A percentile compares a stretch with the other conserved stretches of the same genome.
These are phyloP conservation scores for Syndactyla subalaris DNA, from an alignment of 2,797 vertebrate species.

Conservation along the genomic window DNA sequence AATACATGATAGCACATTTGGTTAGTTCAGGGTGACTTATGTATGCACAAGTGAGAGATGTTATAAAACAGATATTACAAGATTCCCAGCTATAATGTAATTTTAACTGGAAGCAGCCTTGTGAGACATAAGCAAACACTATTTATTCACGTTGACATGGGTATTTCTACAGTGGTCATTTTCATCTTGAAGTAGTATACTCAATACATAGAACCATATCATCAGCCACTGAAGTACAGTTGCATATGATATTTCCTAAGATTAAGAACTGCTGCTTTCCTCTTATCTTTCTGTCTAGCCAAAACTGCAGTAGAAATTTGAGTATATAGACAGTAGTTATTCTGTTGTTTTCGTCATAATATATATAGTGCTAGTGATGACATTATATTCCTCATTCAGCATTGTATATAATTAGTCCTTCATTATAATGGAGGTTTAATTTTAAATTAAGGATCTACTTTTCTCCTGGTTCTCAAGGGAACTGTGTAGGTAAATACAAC, in stretches of 20 bases:
- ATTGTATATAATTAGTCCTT: neutral
- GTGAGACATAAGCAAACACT: neutral
- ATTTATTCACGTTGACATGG: neutral
- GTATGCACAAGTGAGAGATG: neutral
- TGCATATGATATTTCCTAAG: neutral
- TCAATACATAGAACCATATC: neutral
- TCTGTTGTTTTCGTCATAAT: neutral
- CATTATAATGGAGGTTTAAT: neutral
- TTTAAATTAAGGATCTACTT: neutral
- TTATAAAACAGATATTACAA: neutral
- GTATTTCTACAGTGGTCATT: neutral
- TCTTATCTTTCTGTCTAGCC: neutral
- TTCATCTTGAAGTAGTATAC: neutral
- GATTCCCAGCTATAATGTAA: neutral
- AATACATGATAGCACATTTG: neutral
- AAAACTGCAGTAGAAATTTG: neutral
- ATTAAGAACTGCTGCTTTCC: neutral
- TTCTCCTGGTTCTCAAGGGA: neutral
- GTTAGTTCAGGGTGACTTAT: neutral
- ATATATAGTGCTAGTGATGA: neutral
- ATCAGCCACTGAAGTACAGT: neutral
- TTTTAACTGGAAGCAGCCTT: neutral
- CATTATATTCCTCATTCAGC: neutral
- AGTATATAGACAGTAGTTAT: neutral
- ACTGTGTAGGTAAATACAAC: neutral